A percentile compares a stretch with the other conserved stretches of the same genome.
phyloP scores from a whole-genome alignment of 2,113 vertebrate genomes.

The Rallus limicola region DNA sequence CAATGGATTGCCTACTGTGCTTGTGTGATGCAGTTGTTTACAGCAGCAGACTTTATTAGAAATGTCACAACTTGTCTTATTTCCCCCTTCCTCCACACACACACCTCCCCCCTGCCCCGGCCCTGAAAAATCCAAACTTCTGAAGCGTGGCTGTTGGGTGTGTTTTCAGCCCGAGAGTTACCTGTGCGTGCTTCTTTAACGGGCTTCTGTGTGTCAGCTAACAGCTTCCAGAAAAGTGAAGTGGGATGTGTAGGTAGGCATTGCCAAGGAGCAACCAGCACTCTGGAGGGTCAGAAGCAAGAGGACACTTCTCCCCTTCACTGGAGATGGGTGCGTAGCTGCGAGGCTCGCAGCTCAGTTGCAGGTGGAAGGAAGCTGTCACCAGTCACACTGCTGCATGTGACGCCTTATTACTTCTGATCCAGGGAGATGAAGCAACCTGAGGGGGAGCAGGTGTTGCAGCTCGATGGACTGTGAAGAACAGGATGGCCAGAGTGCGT shows the following conservation, averaged over 20 bases:
- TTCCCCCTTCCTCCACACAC: too few relatives aligned
- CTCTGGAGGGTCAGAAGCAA: neutral
- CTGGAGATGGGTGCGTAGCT: rapidly evolving
- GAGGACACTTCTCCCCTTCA: neutral
- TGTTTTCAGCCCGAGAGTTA: neutral
- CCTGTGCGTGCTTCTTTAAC: rapidly evolving
- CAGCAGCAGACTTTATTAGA: neutral
- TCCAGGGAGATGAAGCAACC: neutral
- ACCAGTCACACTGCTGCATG: neutral
- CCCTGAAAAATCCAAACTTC: neutral
- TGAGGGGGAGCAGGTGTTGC: neutral
- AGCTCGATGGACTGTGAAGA: neutral
- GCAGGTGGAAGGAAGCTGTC: neutral
- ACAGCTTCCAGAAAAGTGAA: too few relatives aligned
- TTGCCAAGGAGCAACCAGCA: neutral
- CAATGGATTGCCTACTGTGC: neutral
- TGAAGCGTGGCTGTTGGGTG: neutral
- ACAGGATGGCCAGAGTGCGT: neutral
- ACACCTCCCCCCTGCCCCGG: too few relatives aligned
- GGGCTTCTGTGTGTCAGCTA: too few relatives aligned
- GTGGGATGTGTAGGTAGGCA: neutral
- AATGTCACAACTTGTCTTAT: neutral
- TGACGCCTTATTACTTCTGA: neutral
- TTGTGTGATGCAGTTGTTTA: neutral
- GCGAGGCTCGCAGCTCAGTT: rapidly evolving